Evolutionary conservation across 1,140 invertebrate genomes (phyloP).

Genomic region (Cyclina sinensis): DNA sequence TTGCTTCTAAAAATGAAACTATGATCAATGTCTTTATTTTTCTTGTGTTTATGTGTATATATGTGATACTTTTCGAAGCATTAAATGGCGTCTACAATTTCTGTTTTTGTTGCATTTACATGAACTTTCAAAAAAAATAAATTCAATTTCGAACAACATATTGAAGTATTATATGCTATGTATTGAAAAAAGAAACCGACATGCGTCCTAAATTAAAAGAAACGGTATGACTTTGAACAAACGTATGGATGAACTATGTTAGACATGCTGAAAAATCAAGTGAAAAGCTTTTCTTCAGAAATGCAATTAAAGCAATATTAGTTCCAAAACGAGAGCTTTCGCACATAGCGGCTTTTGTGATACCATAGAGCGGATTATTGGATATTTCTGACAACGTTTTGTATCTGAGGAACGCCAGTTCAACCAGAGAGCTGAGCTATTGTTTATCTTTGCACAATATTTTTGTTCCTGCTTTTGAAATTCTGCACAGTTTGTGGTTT

Average conservation of each 20-base stretch:
- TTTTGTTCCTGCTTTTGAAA: too few species aligned
- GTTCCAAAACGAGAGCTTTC: neutral
- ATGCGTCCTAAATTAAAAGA: neutral
- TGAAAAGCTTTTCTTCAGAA: constrained; percentile 5
- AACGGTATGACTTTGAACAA: neutral
- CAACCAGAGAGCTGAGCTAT: neutral
- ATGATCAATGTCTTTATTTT: too few species aligned
- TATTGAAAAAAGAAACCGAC: too few species aligned
- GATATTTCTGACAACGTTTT: neutral
- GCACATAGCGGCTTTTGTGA: neutral
- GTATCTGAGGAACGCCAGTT: neutral
- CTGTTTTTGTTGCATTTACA: too few species aligned
- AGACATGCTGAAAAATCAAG: constrained; percentile 10
- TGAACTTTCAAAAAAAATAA: too few species aligned
- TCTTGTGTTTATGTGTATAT: too few species aligned
- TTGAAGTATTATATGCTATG: too few species aligned
- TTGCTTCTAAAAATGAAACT: too few species aligned
- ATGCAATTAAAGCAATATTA: constrained; percentile 35
- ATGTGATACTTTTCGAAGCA: too few species aligned
- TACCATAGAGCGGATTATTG: neutral
- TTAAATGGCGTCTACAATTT: too few species aligned
- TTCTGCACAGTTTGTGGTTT: too few species aligned
- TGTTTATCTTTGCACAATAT: neutral
- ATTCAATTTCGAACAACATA: too few species aligned
- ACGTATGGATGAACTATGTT: neutral